A percentile compares a stretch with the other conserved stretches of the same genome.
phyloP scores from a whole-genome alignment of 2,113 vertebrate species.

The Hippopotamus amphibius region DNA sequence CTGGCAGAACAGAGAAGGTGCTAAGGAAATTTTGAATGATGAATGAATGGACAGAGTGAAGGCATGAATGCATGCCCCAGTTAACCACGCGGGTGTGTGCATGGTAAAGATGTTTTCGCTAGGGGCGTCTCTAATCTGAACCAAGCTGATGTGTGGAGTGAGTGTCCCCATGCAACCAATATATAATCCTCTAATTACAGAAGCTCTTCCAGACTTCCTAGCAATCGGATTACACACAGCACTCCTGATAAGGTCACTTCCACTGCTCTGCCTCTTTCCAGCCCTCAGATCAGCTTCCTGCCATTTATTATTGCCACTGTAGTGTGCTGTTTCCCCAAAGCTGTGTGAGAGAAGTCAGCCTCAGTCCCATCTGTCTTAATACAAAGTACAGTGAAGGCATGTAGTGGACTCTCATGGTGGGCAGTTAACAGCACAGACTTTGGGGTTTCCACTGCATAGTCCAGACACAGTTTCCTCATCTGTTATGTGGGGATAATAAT shows the following conservation, averaged over 20 bases:
- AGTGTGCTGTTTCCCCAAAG: constrained; percentile 25
- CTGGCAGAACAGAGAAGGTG: not conserved
- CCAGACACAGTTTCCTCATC: not conserved
- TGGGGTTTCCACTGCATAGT: not conserved
- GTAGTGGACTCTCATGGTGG: not conserved
- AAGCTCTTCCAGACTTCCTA: not conserved
- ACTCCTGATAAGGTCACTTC: constrained; percentile 56
- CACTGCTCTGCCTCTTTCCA: constrained; percentile 16
- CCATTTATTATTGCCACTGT: not conserved
- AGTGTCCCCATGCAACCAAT: not conserved
- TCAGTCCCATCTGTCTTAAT: not conserved
- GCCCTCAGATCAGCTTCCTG: constrained; percentile 17
- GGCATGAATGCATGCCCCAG: not conserved
- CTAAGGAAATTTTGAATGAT: not conserved
- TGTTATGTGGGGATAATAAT: not conserved
- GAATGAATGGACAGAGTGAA: not conserved
- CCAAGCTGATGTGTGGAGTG: not conserved
- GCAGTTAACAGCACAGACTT: not conserved
- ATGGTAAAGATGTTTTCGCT: not conserved
- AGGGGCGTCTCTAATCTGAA: not conserved
- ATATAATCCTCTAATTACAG: constrained; percentile 61
- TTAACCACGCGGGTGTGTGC: not conserved
- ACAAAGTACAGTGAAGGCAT: rapidly evolving
- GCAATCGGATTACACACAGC: constrained; percentile 47
- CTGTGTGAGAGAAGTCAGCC: not conserved